These are phyloP conservation scores for Andrena hattorfiana DNA, from an alignment of 2,888 invertebrate genomes.

Conservation along the genomic window DNA sequence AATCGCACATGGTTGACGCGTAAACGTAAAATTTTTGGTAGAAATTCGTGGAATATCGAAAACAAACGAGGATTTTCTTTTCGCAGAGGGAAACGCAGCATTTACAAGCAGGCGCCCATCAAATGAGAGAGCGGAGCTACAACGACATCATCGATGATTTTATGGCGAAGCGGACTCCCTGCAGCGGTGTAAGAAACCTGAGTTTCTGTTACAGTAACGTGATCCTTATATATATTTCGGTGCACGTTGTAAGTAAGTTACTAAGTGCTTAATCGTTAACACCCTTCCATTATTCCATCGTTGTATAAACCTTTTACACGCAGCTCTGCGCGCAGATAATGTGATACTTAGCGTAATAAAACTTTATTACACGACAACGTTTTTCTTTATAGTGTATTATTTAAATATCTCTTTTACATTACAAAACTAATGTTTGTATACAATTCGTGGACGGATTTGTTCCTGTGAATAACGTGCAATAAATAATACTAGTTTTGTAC, in stretches of 20 bases:
- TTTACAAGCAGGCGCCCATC: constrained; percentile 66
- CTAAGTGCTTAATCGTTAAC: constrained; percentile 20
- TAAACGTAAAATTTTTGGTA: constrained; percentile 29
- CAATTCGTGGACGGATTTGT: constrained; percentile 41
- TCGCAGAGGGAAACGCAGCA: constrained; percentile 73
- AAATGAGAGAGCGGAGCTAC: constrained; percentile 62
- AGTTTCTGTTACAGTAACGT: neutral
- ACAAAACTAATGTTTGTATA: constrained; percentile 50
- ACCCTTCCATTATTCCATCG: neutral
- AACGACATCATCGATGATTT: constrained; percentile 66
- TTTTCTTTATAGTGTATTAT: constrained; percentile 37
- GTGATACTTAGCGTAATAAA: constrained; percentile 39
- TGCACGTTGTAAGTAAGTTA: constrained; percentile 24
- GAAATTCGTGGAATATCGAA: neutral
- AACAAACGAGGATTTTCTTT: constrained; percentile 48
- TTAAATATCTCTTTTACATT: constrained; percentile 46
- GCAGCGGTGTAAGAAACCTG: constrained; percentile 35
- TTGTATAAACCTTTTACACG: constrained; percentile 32
- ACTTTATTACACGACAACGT: constrained; percentile 28
- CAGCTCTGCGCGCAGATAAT: neutral
- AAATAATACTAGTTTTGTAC: constrained; percentile 42
- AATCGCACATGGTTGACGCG: constrained; percentile 71
- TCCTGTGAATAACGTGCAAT: constrained; percentile 34
- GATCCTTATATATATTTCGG: constrained; percentile 16
- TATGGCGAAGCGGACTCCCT: constrained; percentile 30